Conservation (phyloP, 2,888 invertebrate genomes). For the Campoplex nolae region DNA sequence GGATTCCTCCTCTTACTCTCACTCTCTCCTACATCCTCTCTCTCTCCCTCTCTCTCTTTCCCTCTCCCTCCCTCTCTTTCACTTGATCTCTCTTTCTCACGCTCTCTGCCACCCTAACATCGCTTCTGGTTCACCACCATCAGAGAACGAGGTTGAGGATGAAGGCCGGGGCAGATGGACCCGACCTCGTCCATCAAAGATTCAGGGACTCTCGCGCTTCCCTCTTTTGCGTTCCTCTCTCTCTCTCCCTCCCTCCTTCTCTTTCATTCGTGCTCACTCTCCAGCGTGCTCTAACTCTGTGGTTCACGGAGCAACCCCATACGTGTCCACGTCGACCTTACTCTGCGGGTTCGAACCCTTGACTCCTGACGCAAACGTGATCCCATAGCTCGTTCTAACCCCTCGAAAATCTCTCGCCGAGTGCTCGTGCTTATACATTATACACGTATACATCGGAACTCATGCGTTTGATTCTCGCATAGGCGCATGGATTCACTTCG, state of each 20-base stretch:
- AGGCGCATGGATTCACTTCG: conserved; percentile 49
- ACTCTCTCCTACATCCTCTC: conserved; percentile 43
- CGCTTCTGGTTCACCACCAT: conserved; percentile 65
- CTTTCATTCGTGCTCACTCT: conserved; percentile 9
- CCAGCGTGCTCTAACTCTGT: conserved; percentile 30
- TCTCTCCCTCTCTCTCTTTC: conserved; percentile 46
- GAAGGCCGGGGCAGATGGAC: conserved; percentile 64
- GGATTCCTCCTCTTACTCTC: conserved; percentile 58
- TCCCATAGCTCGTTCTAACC: conserved; percentile 37
- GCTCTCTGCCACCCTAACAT: conserved; percentile 64
- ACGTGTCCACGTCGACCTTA: conserved; percentile 59
- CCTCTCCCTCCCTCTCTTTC: conserved; percentile 63
- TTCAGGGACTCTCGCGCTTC: conserved; percentile 81
- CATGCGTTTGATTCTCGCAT: conserved; percentile 32
- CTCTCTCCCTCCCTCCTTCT: background rate
- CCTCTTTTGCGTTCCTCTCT: conserved; percentile 74
- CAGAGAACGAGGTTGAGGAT: conserved; percentile 46
- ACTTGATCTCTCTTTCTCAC: conserved; percentile 66
- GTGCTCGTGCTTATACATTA: conserved; percentile 21
- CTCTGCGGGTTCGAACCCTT: conserved; percentile 51
- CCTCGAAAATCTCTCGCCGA: conserved; percentile 58
- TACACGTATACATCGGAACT: conserved; percentile 14
- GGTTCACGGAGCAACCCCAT: conserved; percentile 42
- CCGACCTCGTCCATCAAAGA: conserved; percentile 81
- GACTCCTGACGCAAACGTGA: conserved; percentile 54